phyloP scores from a whole-genome alignment of 2,113 vertebrate species.

The Apteryx owenii region DNA sequence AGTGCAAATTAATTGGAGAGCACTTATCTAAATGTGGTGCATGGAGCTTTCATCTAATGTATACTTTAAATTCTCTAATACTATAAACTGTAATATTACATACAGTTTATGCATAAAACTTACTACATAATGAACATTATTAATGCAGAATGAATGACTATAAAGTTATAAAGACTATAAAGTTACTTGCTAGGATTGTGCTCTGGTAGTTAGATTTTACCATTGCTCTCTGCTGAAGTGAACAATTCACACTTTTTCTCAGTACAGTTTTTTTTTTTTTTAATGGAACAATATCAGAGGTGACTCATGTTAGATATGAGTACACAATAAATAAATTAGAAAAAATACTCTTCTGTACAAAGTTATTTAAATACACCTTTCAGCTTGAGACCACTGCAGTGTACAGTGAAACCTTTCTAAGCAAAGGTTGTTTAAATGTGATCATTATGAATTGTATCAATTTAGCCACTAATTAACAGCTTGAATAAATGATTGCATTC shows the following conservation, averaged over 20 bases:
- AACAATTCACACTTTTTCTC: not conserved
- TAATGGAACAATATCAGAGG: not conserved
- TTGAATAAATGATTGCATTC: not conserved
- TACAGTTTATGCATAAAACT: not conserved
- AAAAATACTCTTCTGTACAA: not conserved
- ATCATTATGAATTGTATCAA: conserved; percentile 1
- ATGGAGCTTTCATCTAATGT: not conserved
- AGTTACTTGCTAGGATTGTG: not conserved
- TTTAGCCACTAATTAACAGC: not conserved
- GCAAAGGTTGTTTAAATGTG: not conserved
- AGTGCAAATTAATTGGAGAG: not conserved
- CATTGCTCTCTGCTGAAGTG: not conserved
- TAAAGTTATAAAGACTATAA: not conserved
- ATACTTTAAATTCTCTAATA: not conserved
- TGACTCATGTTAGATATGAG: not conserved
- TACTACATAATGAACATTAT: not conserved
- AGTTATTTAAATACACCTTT: not conserved
- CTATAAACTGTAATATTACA: not conserved
- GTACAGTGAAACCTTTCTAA: not conserved
- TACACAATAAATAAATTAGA: not conserved
- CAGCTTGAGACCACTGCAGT: not conserved
- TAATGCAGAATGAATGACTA: not conserved
- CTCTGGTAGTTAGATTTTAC: not conserved
- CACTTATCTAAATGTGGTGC: not conserved
- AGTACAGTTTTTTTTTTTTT: not conserved